Conservation (phyloP, 2,797 vertebrate genomes). For the Intellagama lesueurii region DNA sequence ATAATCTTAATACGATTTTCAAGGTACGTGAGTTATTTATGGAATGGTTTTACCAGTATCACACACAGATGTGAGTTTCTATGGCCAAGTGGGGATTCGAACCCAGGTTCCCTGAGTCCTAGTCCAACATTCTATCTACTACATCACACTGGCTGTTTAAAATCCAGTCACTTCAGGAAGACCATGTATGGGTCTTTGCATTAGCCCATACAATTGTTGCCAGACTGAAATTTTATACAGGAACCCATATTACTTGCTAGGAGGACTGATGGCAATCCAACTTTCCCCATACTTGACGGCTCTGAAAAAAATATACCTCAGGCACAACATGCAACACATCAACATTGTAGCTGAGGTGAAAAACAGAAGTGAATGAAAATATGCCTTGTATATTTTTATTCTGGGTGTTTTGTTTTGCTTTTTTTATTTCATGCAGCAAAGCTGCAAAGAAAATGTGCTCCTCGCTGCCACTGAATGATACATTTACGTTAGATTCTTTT, state of each 20-base stretch:
- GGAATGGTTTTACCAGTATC: no score
- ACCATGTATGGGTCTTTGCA: conserved; percentile 56
- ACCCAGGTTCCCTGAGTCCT: no score
- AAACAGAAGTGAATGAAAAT: conserved; percentile 49
- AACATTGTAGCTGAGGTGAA: conserved; percentile 76
- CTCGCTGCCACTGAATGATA: conserved; percentile 70
- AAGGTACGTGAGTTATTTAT: no score
- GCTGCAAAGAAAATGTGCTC: conserved; percentile 71
- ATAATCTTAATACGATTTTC: background rate
- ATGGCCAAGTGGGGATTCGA: no score
- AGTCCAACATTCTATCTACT: no score
- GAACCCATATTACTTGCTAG: conserved; percentile 76
- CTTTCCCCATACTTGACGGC: conserved; percentile 80
- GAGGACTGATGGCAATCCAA: conserved; percentile 77
- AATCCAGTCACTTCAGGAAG: background rate
- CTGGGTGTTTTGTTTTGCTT: conserved; percentile 55
- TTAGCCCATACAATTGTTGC: conserved; percentile 78
- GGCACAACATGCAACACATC: conserved; percentile 80
- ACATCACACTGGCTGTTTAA: background rate
- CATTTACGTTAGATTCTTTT: conserved; percentile 76
- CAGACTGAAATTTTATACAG: conserved; percentile 82
- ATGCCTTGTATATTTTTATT: conserved; percentile 74
- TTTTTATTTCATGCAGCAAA: conserved; percentile 73
- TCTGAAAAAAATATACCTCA: conserved; percentile 77
- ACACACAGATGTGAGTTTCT: no score